A percentile compares a stretch with the other conserved stretches of the same genome.
These are phyloP conservation scores for Cantharis lateralis DNA, from an alignment of 2,888 invertebrate species.

Conservation along the genomic window DNA sequence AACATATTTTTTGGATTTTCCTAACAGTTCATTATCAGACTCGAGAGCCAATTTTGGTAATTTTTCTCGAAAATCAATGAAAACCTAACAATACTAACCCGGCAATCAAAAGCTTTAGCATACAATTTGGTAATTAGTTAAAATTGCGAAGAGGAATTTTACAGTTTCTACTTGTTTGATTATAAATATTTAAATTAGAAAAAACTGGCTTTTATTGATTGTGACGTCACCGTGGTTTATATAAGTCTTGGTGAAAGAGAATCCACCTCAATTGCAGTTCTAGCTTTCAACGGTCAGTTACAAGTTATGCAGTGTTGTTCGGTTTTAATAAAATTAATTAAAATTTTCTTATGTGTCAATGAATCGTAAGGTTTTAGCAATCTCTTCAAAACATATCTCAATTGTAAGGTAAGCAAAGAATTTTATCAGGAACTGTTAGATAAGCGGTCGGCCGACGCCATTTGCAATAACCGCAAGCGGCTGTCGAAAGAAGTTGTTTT, in stretches of 20 bases:
- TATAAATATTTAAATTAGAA: neutral
- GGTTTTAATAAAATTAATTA: neutral
- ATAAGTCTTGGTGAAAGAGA: neutral
- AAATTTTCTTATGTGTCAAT: conserved; percentile 54
- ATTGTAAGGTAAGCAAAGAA: conserved; percentile 49
- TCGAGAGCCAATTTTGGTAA: too few relatives aligned
- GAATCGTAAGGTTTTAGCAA: conserved; percentile 51
- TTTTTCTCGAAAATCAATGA: too few relatives aligned
- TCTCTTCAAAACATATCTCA: conserved; percentile 51
- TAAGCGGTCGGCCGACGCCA: neutral
- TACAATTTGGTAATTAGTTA: neutral
- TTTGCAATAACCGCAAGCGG: neutral
- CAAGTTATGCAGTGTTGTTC: neutral
- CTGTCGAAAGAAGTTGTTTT: neutral
- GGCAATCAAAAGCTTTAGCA: too few relatives aligned
- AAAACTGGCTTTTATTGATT: neutral
- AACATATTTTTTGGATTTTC: too few relatives aligned
- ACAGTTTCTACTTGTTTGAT: neutral
- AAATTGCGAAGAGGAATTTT: neutral
- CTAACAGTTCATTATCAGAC: too few relatives aligned
- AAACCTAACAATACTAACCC: too few relatives aligned
- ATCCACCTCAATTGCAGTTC: neutral
- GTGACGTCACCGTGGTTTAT: conserved; percentile 5
- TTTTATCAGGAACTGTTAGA: neutral
- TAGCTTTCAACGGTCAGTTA: neutral